phyloP scores from a whole-genome alignment of 1,140 invertebrate genomes.

The Eupristina koningsbergeri region DNA sequence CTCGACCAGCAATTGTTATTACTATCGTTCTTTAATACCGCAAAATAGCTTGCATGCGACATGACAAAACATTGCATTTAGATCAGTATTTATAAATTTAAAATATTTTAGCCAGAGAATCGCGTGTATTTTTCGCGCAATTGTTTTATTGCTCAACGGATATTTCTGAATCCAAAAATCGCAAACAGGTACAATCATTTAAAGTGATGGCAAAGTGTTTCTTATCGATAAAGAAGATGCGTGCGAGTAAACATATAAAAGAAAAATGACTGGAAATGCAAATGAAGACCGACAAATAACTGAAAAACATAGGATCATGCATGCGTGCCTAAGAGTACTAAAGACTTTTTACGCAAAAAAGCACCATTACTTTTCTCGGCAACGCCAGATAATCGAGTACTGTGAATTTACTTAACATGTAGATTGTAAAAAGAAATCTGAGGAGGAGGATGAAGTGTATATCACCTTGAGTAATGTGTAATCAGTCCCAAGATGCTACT shows the following conservation, averaged over 20 bases:
- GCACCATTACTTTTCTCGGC: neutral
- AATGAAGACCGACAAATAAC: neutral
- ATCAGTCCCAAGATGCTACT: constrained; percentile 2
- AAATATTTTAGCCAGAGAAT: no score
- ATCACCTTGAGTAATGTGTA: constrained; percentile 7
- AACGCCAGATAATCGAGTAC: neutral
- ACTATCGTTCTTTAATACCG: no score
- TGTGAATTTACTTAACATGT: neutral
- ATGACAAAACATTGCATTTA: no score
- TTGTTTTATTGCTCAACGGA: neutral
- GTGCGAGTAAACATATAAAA: neutral
- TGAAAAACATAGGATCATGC: neutral
- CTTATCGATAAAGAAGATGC: neutral
- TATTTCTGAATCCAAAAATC: neutral
- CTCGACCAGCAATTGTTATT: no score
- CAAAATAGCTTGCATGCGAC: no score
- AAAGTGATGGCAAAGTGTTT: neutral
- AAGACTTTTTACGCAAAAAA: neutral
- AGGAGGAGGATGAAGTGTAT: neutral
- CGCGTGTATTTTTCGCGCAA: no score
- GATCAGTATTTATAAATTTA: no score
- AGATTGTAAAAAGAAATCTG: neutral
- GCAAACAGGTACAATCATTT: neutral
- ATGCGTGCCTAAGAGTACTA: neutral
- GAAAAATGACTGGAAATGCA: neutral